phyloP scores from a whole-genome alignment of 2,113 vertebrate genomes.

The Lonchura striata region DNA sequence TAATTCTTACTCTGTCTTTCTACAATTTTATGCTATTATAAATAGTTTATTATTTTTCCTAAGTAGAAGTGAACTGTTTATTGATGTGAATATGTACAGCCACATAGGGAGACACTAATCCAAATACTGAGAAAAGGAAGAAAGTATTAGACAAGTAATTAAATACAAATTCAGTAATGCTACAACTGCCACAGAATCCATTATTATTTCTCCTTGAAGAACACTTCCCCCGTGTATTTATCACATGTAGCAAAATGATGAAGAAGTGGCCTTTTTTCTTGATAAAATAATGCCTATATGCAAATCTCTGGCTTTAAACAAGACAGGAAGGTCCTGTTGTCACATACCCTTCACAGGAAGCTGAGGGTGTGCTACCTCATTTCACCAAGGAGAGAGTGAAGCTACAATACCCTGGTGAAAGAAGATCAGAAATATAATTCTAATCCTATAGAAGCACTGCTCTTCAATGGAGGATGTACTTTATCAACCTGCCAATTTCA shows the following conservation, averaged over 20 bases:
- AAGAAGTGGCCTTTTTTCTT: not conserved
- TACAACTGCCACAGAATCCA: not conserved
- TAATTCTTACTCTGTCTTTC: not conserved
- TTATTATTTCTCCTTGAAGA: slow-evolving; percentile 9
- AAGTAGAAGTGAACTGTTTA: slow-evolving; percentile 27
- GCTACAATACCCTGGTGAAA: not conserved
- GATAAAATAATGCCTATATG: not conserved
- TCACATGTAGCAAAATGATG: not conserved
- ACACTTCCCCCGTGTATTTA: not conserved
- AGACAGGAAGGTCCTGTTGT: not conserved
- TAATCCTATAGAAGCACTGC: not conserved
- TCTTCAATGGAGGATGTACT: not conserved
- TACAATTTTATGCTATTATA: not conserved
- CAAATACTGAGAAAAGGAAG: slow-evolving; percentile 35
- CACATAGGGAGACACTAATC: not conserved
- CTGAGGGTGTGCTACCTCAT: not conserved
- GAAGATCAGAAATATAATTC: not conserved
- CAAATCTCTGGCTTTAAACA: not conserved
- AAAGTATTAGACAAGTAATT: not conserved
- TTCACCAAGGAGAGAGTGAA: not conserved
- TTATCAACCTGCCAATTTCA: not conserved
- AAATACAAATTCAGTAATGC: slow-evolving; percentile 22
- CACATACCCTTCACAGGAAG: not conserved
- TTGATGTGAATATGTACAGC: not conserved
- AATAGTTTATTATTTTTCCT: slow-evolving; percentile 31